A percentile compares a stretch with the other conserved stretches of the same genome.
Conservation (phyloP, 92 coral and sea anemone species). For the Metridium senile region DNA sequence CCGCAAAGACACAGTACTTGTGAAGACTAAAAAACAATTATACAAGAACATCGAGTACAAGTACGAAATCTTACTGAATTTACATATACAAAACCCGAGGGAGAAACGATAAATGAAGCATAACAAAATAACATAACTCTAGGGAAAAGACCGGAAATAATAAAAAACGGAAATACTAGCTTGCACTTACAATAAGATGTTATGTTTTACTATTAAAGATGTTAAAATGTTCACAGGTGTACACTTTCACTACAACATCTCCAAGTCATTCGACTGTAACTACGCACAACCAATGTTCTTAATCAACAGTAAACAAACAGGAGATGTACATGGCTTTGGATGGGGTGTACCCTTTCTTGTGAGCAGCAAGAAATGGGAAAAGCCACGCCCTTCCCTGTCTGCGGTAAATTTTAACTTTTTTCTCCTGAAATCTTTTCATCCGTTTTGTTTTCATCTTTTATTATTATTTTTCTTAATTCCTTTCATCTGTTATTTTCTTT, state of each 20-base stretch:
- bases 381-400: slow-evolving; percentile 58
- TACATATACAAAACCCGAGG: too few species aligned
- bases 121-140: too few species aligned
- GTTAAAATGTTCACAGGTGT: slow-evolving; percentile 72
- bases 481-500: too few species aligned
- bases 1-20: too few species aligned
- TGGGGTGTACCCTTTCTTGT: slow-evolving; percentile 72
- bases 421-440: not conserved
- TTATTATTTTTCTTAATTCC: not conserved
- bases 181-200: too few species aligned
- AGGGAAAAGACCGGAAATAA: too few species aligned
- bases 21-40: too few species aligned
- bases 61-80: too few species aligned
- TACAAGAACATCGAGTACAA: too few species aligned
- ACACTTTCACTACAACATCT: slow-evolving; percentile 86
- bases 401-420: slow-evolving; percentile 37
- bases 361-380: slow-evolving; percentile 70
- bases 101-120: too few species aligned
- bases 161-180: too few species aligned
- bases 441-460: not conserved
- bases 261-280: slow-evolving; percentile 72
- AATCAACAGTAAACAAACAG: slow-evolving; percentile 48
- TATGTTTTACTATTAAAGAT: too few species aligned
- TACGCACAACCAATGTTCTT: slow-evolving; percentile 79
- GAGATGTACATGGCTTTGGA: slow-evolving; percentile 81